Evolutionary conservation across 2,113 vertebrate species (phyloP).

Genomic region (Girardinichthys multiradiatus): DNA sequence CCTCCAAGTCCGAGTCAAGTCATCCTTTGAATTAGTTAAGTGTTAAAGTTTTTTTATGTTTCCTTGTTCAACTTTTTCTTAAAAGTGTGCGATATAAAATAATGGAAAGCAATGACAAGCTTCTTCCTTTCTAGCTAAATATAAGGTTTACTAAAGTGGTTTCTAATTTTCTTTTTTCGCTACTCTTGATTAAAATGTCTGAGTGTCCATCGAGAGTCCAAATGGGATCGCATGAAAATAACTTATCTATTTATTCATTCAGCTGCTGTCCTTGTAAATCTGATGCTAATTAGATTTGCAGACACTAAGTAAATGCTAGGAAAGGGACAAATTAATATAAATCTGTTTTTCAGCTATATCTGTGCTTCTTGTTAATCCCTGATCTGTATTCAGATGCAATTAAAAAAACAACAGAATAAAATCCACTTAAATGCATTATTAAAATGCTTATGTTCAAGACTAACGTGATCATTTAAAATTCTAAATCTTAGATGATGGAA

Average conservation of each 20-base stretch:
- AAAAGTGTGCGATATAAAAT: too few relatives aligned
- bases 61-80: too few relatives aligned
- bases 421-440: too few relatives aligned
- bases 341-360: neutral
- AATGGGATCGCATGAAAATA: neutral
- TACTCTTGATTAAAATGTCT: neutral
- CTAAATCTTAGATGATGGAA: neutral
- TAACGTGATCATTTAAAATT: neutral
- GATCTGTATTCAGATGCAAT: neutral
- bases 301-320: conserved; percentile 8
- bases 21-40: too few relatives aligned
- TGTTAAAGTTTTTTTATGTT: too few relatives aligned
- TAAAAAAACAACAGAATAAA: neutral
- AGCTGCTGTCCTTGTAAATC: conserved; percentile 5
- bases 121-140: neutral
- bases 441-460: neutral
- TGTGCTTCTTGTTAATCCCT: neutral
- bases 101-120: too few relatives aligned
- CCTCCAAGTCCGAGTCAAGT: too few relatives aligned
- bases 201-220: neutral
- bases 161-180: neutral
- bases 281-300: conserved; percentile 14
- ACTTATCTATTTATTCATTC: conserved; percentile 11
- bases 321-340: conserved; percentile 1
- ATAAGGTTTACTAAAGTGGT: neutral